phyloP scores from a whole-genome alignment of 2,797 vertebrate genomes.

The Neosilurus hyrtlii region DNA sequence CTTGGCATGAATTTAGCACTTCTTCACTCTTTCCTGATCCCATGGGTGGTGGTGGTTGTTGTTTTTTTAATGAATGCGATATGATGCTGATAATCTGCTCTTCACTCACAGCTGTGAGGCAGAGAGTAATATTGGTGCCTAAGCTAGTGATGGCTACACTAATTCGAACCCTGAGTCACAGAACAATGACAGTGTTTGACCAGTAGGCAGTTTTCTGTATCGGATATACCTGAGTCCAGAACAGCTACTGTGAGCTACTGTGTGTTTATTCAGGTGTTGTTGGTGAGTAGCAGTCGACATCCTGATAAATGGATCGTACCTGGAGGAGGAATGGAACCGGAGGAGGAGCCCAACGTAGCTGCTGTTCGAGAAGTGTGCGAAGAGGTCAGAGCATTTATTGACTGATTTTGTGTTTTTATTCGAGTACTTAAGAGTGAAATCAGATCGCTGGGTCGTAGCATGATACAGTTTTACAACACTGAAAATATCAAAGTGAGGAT shows the following conservation, averaged over 20 bases:
- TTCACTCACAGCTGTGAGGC: background rate
- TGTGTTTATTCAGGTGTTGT: slow-evolving; percentile 79
- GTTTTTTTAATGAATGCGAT: background rate
- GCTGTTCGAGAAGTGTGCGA: slow-evolving; percentile 96
- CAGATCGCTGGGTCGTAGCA: background rate
- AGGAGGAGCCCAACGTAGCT: slow-evolving; percentile 91
- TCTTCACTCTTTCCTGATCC: background rate
- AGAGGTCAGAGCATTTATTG: slow-evolving; percentile 78
- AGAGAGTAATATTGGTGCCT: background rate
- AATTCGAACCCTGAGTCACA: background rate
- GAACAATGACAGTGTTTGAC: too few relatives aligned
- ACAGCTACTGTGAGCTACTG: background rate
- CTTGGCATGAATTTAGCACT: background rate
- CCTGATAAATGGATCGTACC: slow-evolving; percentile 99
- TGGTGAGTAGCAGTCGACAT: slow-evolving; percentile 97
- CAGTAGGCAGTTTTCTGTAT: background rate
- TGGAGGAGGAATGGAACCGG: slow-evolving; percentile 96
- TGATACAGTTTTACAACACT: background rate
- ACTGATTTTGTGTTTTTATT: background rate
- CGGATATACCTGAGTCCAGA: background rate
- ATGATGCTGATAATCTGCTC: background rate
- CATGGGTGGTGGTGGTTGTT: background rate
- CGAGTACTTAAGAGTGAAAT: background rate
- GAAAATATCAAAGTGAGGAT: background rate
- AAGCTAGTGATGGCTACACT: background rate